These are phyloP conservation scores for Apteryx mantelli DNA, from an alignment of 2,113 vertebrate species.

Conservation along the genomic window DNA sequence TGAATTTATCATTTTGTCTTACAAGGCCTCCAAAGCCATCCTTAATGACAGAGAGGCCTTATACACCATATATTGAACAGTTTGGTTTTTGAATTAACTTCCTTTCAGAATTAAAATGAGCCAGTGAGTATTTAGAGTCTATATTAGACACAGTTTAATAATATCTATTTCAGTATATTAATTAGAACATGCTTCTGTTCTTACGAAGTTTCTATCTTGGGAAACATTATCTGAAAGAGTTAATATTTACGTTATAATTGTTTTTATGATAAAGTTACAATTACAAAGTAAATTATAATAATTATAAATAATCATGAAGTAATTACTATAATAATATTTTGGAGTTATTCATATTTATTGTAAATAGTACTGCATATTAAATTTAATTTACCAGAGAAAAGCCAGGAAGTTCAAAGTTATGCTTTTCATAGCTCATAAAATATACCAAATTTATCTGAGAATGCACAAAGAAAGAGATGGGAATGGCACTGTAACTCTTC, in stretches of 20 bases:
- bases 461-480: not conserved
- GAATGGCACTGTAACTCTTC: not conserved
- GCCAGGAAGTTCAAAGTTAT: not conserved
- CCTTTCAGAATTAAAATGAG: conserved; percentile 1
- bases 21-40: not conserved
- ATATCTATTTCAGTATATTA: conserved; percentile 18
- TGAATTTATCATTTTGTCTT: not conserved
- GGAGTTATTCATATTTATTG: conserved; percentile 6
- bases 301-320: not conserved
- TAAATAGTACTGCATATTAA: not conserved
- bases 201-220: conserved; percentile 32
- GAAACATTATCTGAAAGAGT: conserved; percentile 39
- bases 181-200: conserved; percentile 31
- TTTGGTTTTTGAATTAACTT: not conserved
- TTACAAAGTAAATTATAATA: not conserved
- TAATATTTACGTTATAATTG: conserved; percentile 9
- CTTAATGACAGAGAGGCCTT: not conserved
- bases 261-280: conserved; percentile 23
- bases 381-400: not conserved
- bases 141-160: not conserved
- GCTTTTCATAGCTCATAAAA: not conserved
- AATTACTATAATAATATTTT: not conserved
- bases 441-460: not conserved
- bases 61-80: not conserved
- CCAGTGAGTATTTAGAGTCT: not conserved